Percentiles rank a stretch among this genome's conserved stretches.
Conservation (phyloP, 2,888 invertebrate genomes). For the Taenaris catops region DNA sequence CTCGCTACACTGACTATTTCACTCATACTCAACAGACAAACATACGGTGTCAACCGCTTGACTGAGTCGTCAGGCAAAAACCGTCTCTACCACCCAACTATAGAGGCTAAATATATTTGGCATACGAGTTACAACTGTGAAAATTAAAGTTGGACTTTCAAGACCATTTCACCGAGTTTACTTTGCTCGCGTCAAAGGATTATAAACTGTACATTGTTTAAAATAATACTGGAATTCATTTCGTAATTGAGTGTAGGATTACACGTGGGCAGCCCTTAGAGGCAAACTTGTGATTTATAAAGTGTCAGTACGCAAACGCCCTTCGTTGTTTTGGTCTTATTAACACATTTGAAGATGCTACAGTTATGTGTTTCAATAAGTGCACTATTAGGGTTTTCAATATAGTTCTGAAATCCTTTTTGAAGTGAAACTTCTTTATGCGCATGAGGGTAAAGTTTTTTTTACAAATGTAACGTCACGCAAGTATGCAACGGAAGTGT, state of each 20-base stretch:
- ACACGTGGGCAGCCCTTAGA: slow-evolving; percentile 42
- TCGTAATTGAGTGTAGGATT: slow-evolving; percentile 25
- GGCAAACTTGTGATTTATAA: slow-evolving; percentile 46
- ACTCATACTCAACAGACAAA: slow-evolving; percentile 40
- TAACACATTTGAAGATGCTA: slow-evolving; percentile 9
- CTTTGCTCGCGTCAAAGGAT: slow-evolving; percentile 44
- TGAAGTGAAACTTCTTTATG: too few species aligned
- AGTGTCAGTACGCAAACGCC: slow-evolving; percentile 56
- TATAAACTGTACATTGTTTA: slow-evolving; percentile 47
- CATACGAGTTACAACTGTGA: slow-evolving; percentile 16
- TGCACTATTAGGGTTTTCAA: slow-evolving; percentile 1
- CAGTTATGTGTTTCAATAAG: slow-evolving; percentile 1
- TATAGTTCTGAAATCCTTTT: too few species aligned
- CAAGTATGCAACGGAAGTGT: too few species aligned
- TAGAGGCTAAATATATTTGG: slow-evolving; percentile 27
- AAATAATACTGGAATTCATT: slow-evolving; percentile 38
- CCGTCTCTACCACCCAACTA: slow-evolving; percentile 17
- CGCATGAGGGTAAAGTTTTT: too few species aligned
- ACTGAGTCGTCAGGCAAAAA: background rate
- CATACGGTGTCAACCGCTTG: slow-evolving; percentile 9
- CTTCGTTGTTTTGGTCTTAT: slow-evolving; percentile 16
- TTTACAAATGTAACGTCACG: too few species aligned
- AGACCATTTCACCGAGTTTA: slow-evolving; percentile 44
- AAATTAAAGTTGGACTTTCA: slow-evolving; percentile 36
- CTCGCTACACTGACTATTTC: slow-evolving; percentile 65